These are phyloP conservation scores for Babylonia areolata DNA, from an alignment of 1,140 invertebrate genomes.

Conservation along the genomic window DNA sequence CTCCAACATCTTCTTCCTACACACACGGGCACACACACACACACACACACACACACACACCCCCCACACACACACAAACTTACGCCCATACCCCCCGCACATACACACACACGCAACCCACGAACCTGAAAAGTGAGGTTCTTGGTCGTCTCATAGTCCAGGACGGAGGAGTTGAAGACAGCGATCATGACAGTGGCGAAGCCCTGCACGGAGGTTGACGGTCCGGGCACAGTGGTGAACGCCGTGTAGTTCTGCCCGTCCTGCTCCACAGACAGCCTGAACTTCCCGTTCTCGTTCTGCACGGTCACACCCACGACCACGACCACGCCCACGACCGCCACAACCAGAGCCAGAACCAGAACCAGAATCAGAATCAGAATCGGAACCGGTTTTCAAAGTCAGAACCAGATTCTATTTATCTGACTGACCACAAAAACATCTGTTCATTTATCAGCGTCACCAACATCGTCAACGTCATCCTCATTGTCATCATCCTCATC, in stretches of 20 bases:
- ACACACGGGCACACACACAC: conserved; percentile 1
- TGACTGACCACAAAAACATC: too few species aligned
- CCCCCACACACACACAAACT: neutral
- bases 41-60: conserved; percentile 14
- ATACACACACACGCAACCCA: neutral
- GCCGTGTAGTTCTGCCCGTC: conserved; percentile 78
- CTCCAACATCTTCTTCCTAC: neutral
- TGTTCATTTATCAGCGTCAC: too few species aligned
- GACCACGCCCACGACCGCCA: too few species aligned
- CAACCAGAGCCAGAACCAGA: too few species aligned
- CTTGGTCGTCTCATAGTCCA: conserved; percentile 90
- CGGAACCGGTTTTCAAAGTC: too few species aligned
- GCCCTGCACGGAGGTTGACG: conserved; percentile 35
- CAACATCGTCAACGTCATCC: too few species aligned
- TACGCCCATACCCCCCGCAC: too few species aligned
- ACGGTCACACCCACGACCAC: too few species aligned
- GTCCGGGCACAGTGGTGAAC: conserved; percentile 39
- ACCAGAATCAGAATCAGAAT: too few species aligned
- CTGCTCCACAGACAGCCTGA: conserved; percentile 87
- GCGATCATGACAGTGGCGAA: conserved; percentile 93
- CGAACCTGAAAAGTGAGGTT: conserved; percentile 78
- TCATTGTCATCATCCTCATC: too few species aligned
- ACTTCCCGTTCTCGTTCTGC: conserved; percentile 93
- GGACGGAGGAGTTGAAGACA: conserved; percentile 86
- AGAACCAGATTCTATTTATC: too few species aligned